Evolutionary conservation across 2,113 vertebrate species (phyloP), one percentile per base, ranked within the genome.

Genomic region (Limanda limanda): DNA sequence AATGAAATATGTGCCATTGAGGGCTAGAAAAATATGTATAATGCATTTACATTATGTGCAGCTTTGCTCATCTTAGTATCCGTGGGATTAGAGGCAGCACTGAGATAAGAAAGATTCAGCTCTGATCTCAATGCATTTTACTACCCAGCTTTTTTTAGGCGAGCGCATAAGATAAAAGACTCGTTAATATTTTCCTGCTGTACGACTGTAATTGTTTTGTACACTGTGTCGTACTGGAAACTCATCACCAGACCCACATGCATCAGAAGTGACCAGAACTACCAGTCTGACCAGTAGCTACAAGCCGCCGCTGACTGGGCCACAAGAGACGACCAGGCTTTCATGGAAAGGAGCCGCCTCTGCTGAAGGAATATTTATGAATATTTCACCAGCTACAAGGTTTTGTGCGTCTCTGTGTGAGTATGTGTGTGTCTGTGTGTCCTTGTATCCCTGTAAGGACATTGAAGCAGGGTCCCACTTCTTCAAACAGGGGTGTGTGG

Each of bases 361-460:
- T 76, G 76, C 85, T 80, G 68, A 86, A 89, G 81, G 58, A 88
- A 88, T n/a, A 78, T 77, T 71, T 89, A 92, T 92, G 75, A 93
- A 92, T 94, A 92, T 92, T 92, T 94, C 72, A 93, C 71, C 52
- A 80, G 77, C 85, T 85, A 71, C 76, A 79, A 63, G 78, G 69
- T 24, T 83, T 58, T 64, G 76, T 48, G 62, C 52, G 21, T 40
- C 1, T 51, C 0, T 60, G 27, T 42, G 27, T 77, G 59, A 52
- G 57, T 57, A 15, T 27, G 8, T 35, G 0, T 23, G 31, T 74
- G 42, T 61, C 2, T 63, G 27, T 56, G 25, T 65, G 55, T 18
- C n/a, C 3, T 51, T 40, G 1, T 57, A 58, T 68, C 58, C 65
- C 74, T 85, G 74, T 63, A 25, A 76, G 75, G 67, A 83, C 79